These are phyloP conservation scores for Macroramphosus scolopax DNA, from an alignment of 2,797 vertebrate genomes.

Conservation along the genomic window DNA sequence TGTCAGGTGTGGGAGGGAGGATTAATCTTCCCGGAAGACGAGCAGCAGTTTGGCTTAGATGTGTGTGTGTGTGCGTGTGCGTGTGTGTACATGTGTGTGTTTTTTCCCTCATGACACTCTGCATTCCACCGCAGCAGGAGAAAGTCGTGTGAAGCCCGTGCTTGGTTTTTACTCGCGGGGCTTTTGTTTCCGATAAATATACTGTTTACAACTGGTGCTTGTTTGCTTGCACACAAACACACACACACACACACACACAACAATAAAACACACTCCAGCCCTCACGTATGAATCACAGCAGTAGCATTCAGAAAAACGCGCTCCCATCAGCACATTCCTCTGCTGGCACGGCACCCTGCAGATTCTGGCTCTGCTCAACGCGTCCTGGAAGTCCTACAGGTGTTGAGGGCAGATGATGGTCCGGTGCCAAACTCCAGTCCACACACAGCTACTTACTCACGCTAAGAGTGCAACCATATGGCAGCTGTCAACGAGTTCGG, in stretches of 20 bases:
- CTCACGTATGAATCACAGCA: background rate
- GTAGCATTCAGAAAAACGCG: background rate
- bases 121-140: slow-evolving; percentile 32
- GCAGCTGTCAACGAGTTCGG: slow-evolving; percentile 9
- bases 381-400: slow-evolving; percentile 46
- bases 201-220: no score
- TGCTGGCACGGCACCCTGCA: slow-evolving; percentile 2
- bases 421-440: slow-evolving; percentile 20
- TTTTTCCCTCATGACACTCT: slow-evolving; percentile 35
- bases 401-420: slow-evolving; percentile 35
- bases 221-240: background rate
- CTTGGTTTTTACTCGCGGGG: no score
- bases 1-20: slow-evolving; percentile 33
- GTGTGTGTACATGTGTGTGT: background rate
- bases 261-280: background rate
- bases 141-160: slow-evolving; percentile 1
- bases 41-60: slow-evolving; percentile 7
- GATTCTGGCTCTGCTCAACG: slow-evolving; percentile 20
- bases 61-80: background rate
- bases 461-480: slow-evolving; percentile 45
- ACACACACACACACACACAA: slow-evolving; percentile 1
- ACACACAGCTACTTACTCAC: slow-evolving; percentile 30
- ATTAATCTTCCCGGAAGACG: slow-evolving; percentile 12
- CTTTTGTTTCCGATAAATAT: no score
- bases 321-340: slow-evolving; percentile 38